Evolutionary conservation across 2,888 invertebrate species (phyloP), one percentile per base, ranked within the genome.

Genomic region (Caenorhabditis sp.): DNA sequence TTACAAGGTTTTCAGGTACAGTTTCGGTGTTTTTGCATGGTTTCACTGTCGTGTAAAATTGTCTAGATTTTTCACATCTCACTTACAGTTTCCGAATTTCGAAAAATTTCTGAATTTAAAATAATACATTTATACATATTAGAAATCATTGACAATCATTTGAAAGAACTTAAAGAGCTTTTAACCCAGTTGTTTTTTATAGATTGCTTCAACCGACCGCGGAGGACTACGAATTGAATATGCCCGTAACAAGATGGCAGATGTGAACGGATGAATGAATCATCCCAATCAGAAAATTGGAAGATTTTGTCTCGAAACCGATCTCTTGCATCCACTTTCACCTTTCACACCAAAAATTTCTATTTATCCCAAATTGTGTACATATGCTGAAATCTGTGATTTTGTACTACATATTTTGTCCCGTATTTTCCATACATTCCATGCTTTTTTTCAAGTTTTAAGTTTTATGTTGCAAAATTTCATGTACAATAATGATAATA

Each of bases 181-280:
- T 8, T 8, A 36, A 36, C 36, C 36, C 36, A 10, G n/a, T n/a
- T n/a, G n/a, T n/a, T n/a, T 17, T 43, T 43, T 43, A 3, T 14
- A 70, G 53, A 59, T 85, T 31, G 64, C 78, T 12, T 76, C 79
- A 90, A 95, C 95, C 84, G 94, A 94, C 89, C 93, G 96, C 90
- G 95, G 95, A 87, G 95, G 95, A 89, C 95, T 97, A 90, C 93
- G 96, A 90, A 95, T 97, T 90, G 97, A 97, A 92, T 97, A 93
- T 92, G 97, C 97, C 90, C 94, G 95, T 91, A 95, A 94, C 91
- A 96, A 96, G 92, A 95, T 97, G 95, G 94, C 95, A 89, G 93
- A 93, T 91, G 91, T 92, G 54, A 81, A 78, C 64, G 79, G 80
- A 70, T 80, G 66, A 73, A 70, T 80, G 66, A 73, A 8, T 14